A percentile compares a stretch with the other conserved stretches of the same genome.
Conservation (phyloP, 2,888 invertebrate genomes). For the Desoria tigrina region DNA sequence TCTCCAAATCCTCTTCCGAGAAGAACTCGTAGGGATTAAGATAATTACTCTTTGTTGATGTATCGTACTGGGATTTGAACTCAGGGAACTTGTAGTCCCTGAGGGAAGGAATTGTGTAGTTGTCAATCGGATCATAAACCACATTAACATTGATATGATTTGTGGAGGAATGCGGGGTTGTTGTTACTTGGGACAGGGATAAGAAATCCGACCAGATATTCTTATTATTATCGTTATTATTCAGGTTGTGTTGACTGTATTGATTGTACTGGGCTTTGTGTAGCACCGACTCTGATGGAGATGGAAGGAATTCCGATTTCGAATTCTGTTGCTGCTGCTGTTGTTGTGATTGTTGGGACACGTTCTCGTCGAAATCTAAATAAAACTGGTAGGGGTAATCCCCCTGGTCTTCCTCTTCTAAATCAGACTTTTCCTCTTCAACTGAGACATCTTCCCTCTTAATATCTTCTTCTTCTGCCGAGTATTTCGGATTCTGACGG, state of each 20-base stretch:
- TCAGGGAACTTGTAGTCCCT: constrained; percentile 16
- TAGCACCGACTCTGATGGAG: neutral
- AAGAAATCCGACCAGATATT: constrained; percentile 6
- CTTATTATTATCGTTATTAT: too few species aligned
- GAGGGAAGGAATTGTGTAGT: constrained; percentile 18
- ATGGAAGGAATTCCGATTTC: neutral
- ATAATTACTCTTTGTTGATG: constrained; percentile 13
- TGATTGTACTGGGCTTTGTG: neutral
- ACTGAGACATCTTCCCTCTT: neutral
- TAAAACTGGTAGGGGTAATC: constrained; percentile 20
- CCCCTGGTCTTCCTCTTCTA: constrained; percentile 3
- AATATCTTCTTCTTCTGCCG: neutral
- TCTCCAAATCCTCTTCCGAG: constrained; percentile 47
- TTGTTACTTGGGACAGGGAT: neutral
- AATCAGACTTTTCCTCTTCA: neutral
- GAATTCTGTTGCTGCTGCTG: neutral
- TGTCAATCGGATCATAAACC: constrained; percentile 1
- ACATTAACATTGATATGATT: neutral
- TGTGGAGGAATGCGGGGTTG: neutral
- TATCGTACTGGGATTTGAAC: neutral
- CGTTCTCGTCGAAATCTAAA: constrained; percentile 8
- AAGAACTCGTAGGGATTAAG: constrained; percentile 35
- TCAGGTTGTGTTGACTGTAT: neutral
- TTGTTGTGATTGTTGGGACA: too few species aligned
- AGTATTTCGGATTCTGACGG: too few species aligned